Base-by-base conservation (phyloP, 2,113 vertebrate genomes). In the Malurus elegans region DNA sequence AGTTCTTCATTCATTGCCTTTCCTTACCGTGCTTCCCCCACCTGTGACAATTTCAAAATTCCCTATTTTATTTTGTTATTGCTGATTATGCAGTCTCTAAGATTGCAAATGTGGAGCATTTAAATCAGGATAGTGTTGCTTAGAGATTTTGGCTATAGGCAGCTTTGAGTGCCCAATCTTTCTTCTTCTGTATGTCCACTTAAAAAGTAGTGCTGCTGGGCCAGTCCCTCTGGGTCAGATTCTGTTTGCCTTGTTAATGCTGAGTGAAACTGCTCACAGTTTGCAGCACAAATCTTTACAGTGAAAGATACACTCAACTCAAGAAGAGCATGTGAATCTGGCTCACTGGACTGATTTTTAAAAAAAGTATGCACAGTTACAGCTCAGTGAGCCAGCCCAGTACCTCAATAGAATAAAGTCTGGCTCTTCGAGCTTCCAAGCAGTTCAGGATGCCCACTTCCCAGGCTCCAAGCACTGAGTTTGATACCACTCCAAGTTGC, bases 401-500 rank as follows among this genome's bases (percentile, higher is more conserved):
- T 31, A 42, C 34, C 51, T 79, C 86, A 76, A 58, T 31, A 93
- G 72, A 24, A 29, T 73, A 24, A 62, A 90, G 42, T 61, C 44
- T 93, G 74, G 48, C 53, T 72, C 47, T 71, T 23, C 50, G 71
- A 74, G 66, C 82, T 82, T 76, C 62, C 4, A 5, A 50, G 74
- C 51, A 70, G 64, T 40, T 57, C 84, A 79, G 71, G 45, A 36
- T 58, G 91, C 81, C 92, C 85, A 29, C 73, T 87, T 94, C 69
- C 90, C 80, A 92, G 92, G 61, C 65, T 92, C 74, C 50, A 65
- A 67, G 60, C 36, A 31, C 1, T 29, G 62, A 65, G 34, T 61
- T 93, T 94, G 91, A 78, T 79, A 88, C 11, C 12, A 29, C 69
- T 98, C 86, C 86, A 93, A 60, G 56, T 90, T 73, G 26, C 78